These are phyloP conservation scores for Myopa testacea DNA, from an alignment of 2,888 invertebrate species.

Conservation along the genomic window DNA sequence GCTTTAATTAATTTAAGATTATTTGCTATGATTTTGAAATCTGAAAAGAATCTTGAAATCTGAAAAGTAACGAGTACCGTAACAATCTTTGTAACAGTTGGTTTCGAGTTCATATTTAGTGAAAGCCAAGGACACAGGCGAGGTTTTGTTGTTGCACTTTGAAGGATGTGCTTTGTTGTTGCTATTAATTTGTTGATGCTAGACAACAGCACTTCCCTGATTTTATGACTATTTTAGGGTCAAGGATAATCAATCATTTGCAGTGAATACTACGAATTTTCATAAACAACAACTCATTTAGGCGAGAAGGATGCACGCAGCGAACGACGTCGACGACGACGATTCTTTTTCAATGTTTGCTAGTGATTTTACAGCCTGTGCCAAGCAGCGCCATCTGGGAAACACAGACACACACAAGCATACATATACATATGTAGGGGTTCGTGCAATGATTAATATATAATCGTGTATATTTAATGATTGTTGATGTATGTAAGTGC, in stretches of 20 bases:
- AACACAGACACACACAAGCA: neutral
- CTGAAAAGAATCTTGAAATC: too few species aligned
- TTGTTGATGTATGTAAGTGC: neutral
- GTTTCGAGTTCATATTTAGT: neutral
- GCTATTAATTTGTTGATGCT: neutral
- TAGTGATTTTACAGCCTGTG: slow-evolving; percentile 7
- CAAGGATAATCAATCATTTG: slow-evolving; percentile 43
- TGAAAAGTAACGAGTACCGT: too few species aligned
- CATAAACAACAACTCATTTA: slow-evolving; percentile 32
- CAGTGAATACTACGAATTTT: slow-evolving; percentile 40
- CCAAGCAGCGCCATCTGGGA: slow-evolving; percentile 25
- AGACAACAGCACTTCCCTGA: slow-evolving; percentile 9
- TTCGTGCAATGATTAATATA: too few species aligned
- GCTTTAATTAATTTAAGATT: neutral
- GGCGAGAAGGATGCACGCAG: neutral
- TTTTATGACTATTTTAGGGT: slow-evolving; percentile 45
- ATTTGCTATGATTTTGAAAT: neutral
- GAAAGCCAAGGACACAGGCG: slow-evolving; percentile 28
- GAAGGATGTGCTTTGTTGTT: slow-evolving; percentile 12
- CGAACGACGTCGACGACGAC: neutral
- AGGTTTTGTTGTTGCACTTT: slow-evolving; percentile 12
- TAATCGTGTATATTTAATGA: neutral
- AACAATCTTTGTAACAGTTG: neutral
- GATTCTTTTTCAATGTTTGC: neutral
- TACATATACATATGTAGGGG: neutral